phyloP scores from a whole-genome alignment of 2,888 invertebrate species.

The Drosophila leonis region DNA sequence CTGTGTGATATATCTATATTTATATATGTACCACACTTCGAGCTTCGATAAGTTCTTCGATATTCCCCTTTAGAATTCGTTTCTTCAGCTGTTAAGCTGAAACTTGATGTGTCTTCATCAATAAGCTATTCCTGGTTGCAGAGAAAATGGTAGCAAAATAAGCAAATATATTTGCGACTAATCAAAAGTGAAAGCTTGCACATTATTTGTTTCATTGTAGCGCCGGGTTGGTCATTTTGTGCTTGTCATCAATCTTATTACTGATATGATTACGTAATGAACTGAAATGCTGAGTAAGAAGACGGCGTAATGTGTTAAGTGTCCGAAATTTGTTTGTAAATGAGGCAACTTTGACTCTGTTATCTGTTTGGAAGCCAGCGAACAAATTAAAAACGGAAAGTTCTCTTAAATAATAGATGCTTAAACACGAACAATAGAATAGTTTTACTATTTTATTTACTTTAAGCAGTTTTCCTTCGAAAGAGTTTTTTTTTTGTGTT shows the following conservation, averaged over 20 bases:
- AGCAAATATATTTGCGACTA: not conserved
- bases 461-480: not conserved
- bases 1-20: no score
- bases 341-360: not conserved
- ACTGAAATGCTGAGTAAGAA: not conserved
- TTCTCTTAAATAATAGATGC: no score
- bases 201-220: not conserved
- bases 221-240: not conserved
- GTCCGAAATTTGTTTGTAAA: not conserved
- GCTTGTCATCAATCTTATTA: not conserved
- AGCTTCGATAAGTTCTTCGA: no score
- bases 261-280: not conserved
- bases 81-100: not conserved
- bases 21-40: no score
- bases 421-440: no score
- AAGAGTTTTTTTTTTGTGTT: no score
- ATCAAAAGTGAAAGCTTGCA: constrained; percentile 8
- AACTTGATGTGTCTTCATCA: not conserved
- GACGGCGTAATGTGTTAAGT: not conserved
- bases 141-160: not conserved
- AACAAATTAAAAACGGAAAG: not conserved
- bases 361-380: not conserved
- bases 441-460: not conserved
- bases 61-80: no score
- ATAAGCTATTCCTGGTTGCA: not conserved